These are phyloP conservation scores for Urocyon cinereoargenteus DNA, from an alignment of 2,797 vertebrate genomes.

Conservation along the genomic window DNA sequence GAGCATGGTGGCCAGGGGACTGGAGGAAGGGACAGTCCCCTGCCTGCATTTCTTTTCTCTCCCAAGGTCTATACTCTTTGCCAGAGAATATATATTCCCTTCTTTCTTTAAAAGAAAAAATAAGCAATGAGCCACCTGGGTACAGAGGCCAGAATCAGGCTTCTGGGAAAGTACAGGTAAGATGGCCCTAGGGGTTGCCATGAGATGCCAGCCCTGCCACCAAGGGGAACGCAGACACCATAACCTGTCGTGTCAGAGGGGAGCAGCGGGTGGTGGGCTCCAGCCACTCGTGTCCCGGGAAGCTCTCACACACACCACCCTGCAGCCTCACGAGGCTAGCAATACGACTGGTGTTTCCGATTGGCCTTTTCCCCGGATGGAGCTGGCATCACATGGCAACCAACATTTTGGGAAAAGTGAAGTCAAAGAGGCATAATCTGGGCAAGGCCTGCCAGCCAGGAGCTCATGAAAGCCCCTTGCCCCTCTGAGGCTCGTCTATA, in stretches of 20 bases:
- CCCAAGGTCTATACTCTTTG: too few species aligned
- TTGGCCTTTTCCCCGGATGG: background rate
- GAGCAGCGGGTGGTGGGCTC: accelerated
- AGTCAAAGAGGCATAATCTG: background rate
- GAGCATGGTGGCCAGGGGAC: background rate
- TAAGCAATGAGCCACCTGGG: accelerated
- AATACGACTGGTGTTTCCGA: accelerated
- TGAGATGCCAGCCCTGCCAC: accelerated
- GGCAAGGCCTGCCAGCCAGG: background rate
- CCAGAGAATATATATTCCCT: background rate
- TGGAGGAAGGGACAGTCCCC: background rate
- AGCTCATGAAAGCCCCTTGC: background rate
- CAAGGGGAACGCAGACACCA: background rate
- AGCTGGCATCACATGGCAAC: background rate
- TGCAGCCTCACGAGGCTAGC: accelerated
- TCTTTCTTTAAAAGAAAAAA: background rate
- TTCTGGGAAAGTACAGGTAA: background rate
- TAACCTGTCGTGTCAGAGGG: background rate
- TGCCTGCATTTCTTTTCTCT: background rate
- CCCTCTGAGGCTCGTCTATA: accelerated
- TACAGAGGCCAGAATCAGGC: background rate
- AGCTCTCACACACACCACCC: background rate
- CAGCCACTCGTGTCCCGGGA: accelerated
- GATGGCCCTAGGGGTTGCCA: accelerated
- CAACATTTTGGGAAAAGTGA: background rate